Percentiles rank a stretch among this genome's conserved stretches.
phyloP scores from a whole-genome alignment of 2,888 invertebrate genomes.

The Calameuta idolon region DNA sequence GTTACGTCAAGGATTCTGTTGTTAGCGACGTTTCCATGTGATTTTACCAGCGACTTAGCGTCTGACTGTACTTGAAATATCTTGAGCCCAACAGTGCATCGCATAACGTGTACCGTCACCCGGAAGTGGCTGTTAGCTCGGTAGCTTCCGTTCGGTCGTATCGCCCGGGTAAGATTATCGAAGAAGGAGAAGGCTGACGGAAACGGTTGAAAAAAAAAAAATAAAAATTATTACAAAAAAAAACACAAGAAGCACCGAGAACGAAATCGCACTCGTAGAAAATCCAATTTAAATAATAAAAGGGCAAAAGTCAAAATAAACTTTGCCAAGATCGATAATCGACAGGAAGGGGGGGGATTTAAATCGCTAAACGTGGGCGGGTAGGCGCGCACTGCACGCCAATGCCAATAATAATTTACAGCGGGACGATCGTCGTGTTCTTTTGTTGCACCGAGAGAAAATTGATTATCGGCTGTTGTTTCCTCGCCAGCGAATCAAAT shows the following conservation, averaged over 20 bases:
- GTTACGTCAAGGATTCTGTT: not conserved
- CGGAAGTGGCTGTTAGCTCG: not conserved
- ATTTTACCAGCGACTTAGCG: not conserved
- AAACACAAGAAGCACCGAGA: not conserved
- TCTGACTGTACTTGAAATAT: not conserved
- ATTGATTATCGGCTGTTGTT: constrained; percentile 49
- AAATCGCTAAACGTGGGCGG: constrained; percentile 6
- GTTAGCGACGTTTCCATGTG: not conserved
- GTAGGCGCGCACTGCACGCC: constrained; percentile 7
- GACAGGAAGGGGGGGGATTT: not conserved
- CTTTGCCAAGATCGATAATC: not conserved
- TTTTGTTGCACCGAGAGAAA: constrained; percentile 37
- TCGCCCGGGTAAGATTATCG: not conserved
- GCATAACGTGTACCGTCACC: not conserved
- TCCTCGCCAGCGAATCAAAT: constrained; percentile 48
- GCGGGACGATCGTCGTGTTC: constrained; percentile 32
- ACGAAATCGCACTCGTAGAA: not conserved
- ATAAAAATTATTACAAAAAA: too few species aligned
- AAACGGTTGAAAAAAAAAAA: not conserved
- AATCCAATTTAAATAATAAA: too few species aligned
- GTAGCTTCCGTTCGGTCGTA: not conserved
- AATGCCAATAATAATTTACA: constrained; percentile 38
- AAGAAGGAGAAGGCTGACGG: not conserved
- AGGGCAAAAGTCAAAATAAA: not conserved
- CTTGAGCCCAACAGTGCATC: not conserved